A percentile compares a stretch with the other conserved stretches of the same genome.
These are phyloP conservation scores for Aleadryas rufinucha DNA, from an alignment of 2,113 vertebrate genomes.

Conservation along the genomic window DNA sequence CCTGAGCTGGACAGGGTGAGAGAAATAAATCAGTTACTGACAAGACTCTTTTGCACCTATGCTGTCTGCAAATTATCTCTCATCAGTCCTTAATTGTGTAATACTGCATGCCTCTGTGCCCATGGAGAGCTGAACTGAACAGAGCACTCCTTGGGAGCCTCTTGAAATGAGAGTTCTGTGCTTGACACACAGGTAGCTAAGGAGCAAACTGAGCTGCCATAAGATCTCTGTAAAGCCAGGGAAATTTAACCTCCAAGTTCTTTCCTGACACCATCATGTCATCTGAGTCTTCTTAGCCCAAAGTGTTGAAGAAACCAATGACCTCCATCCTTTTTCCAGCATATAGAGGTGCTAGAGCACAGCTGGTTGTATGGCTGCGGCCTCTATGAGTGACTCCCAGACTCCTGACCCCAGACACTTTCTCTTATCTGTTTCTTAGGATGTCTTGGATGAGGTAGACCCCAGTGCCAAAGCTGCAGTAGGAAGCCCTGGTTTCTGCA, in stretches of 20 bases:
- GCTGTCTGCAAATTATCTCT: neutral
- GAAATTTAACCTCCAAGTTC: neutral
- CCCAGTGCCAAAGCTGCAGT: neutral
- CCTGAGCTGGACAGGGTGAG: neutral
- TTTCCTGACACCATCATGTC: neutral
- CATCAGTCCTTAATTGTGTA: neutral
- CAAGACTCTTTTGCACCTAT: neutral
- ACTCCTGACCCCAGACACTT: neutral
- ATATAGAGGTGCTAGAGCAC: neutral
- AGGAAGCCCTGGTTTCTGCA: neutral
- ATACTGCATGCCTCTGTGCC: neutral
- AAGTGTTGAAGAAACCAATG: neutral
- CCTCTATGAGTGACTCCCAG: neutral
- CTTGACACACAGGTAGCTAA: neutral
- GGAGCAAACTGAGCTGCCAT: neutral
- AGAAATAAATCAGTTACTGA: neutral
- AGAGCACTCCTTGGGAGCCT: neutral
- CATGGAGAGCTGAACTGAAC: neutral
- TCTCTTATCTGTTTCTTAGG: neutral
- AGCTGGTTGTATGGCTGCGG: neutral
- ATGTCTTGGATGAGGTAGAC: neutral
- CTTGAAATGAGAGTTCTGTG: neutral
- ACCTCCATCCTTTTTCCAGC: neutral
- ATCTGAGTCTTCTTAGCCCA: neutral
- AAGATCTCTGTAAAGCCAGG: neutral